Base-by-base conservation (phyloP, 2,888 invertebrate species). In the Scaptomyza polygonia region DNA sequence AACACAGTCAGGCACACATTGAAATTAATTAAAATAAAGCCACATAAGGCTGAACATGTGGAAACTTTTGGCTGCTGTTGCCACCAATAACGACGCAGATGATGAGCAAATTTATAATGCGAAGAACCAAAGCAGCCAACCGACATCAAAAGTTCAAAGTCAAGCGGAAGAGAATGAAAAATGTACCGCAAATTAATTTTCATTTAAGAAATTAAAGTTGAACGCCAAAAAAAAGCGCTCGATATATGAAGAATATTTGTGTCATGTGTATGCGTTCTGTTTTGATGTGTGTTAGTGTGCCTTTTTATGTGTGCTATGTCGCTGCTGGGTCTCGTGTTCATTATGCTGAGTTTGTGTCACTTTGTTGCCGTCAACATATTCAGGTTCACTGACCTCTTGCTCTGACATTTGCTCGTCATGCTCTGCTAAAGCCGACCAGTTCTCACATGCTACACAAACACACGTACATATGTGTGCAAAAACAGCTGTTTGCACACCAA, bases 1-100 rank as follows among this genome's bases (percentile, higher is more conserved):
- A 36, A 14, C 49, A 32, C 63, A 61, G 62, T 70, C 47, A 55
- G 52, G 36, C 62, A n/a, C 45, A 56, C 48, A 47, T 77, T 67
- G 62, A 74, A 84, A 82, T 79, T 82, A 82, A 82, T 82, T 81
- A 81, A 84, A 77, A 81, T 74, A 69, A 75, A 83, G 67, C 74
- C 58, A 61, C 63, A 54, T 40, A 30, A 68, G 43, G 47, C 68
- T 49, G 56, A 53, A 72, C 77, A 72, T 72, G 67, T 66, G 71
- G 59, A 65, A 55, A 55, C 49, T 68, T 61, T 51, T 63, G 59
- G 54, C 56, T 49, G 54, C 51, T 14, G 53, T 51, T 69, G 58
- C 12, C 14, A 8, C 61, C 65, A 70, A 71, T 78, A 63, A 55
- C 65, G 61, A 61, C 45, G 49, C 74, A 67, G 58, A 72, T 72